Evolutionary conservation across 2,113 vertebrate genomes (phyloP).

Genomic region (Dasyprocta punctata): DNA sequence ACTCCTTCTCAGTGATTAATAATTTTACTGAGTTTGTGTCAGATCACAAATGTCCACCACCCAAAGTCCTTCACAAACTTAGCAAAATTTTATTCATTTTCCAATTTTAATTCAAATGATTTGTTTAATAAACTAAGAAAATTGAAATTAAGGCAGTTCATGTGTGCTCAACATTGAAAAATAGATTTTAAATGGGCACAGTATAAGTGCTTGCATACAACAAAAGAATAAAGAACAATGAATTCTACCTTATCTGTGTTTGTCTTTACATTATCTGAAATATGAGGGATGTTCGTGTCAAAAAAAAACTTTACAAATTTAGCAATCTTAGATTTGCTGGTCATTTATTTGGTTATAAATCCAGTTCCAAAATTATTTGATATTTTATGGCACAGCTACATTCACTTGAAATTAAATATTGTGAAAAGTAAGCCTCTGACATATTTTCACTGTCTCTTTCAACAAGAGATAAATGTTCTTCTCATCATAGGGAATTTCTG

Average conservation of each 20-base stretch:
- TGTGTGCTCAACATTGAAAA: conserved; percentile 51
- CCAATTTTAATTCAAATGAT: conserved; percentile 42
- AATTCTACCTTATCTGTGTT: conserved; percentile 20
- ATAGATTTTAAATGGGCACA: background rate
- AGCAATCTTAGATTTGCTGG: conserved; percentile 46
- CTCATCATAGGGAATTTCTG: conserved; percentile 14
- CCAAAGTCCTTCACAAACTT: conserved; percentile 37
- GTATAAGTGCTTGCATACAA: background rate
- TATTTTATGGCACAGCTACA: conserved; percentile 31
- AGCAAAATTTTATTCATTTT: conserved; percentile 48
- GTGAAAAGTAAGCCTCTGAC: conserved; percentile 9
- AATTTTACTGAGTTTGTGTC: conserved; percentile 64
- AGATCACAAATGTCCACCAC: conserved; percentile 49
- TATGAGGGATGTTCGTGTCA: background rate
- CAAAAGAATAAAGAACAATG: background rate
- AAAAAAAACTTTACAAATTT: conserved; percentile 46
- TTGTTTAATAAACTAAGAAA: conserved; percentile 59
- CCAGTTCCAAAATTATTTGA: conserved; percentile 30
- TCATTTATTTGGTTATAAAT: conserved; percentile 53
- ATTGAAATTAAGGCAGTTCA: conserved; percentile 21
- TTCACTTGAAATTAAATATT: conserved; percentile 62
- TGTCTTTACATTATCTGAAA: conserved; percentile 5
- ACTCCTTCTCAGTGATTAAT: conserved; percentile 53
- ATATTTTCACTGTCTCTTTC: conserved; percentile 39
- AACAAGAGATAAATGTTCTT: conserved; percentile 40